These are phyloP conservation scores for Eueides isabella DNA, from an alignment of 1,140 invertebrate species.

Conservation along the genomic window DNA sequence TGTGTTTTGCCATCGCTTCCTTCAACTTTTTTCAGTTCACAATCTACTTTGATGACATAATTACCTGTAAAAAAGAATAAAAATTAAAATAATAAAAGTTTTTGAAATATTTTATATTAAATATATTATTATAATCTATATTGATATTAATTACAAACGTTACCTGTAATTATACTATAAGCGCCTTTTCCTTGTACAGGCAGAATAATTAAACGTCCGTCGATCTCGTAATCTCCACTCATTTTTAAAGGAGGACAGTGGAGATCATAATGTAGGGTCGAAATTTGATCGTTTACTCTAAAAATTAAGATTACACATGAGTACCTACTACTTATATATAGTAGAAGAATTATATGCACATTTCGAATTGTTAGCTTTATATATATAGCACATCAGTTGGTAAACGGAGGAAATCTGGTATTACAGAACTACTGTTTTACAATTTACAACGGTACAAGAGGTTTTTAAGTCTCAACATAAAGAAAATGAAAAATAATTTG, in stretches of 20 bases:
- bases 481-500: no score
- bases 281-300: conserved; percentile 25
- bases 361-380: no score
- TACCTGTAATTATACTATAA: conserved; percentile 36
- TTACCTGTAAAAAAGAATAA: conserved; percentile 23
- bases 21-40: conserved; percentile 24
- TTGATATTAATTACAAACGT: not conserved
- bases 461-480: no score
- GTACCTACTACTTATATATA: no score
- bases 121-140: not conserved
- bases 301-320: not conserved
- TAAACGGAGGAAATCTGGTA: no score
- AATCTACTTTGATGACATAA: conserved; percentile 27
- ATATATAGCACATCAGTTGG: no score
- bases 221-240: conserved; percentile 38
- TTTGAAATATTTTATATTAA: no score
- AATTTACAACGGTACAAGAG: no score
- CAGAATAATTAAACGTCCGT: conserved; percentile 34
- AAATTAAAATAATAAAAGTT: not conserved
- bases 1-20: conserved; percentile 35
- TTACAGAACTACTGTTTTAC: no score
- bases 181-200: conserved; percentile 44
- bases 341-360: no score
- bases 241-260: conserved; percentile 26
- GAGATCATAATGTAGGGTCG: conserved; percentile 17